These are phyloP conservation scores for Liodrosophila aerea DNA, from an alignment of 2,888 invertebrate genomes.

Conservation along the genomic window DNA sequence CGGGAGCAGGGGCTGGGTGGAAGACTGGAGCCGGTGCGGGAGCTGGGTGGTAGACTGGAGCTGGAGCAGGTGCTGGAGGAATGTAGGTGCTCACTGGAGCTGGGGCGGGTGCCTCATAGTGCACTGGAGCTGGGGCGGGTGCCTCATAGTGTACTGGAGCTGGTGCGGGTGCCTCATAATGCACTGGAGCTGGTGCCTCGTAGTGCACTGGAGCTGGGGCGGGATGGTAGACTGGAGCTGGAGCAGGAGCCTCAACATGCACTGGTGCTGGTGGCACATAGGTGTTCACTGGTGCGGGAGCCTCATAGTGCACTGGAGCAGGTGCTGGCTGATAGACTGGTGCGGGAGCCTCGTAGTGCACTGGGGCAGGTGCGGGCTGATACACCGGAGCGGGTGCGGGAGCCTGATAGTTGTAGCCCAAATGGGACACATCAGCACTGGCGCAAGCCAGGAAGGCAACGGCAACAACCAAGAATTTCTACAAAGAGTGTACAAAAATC, in stretches of 20 bases:
- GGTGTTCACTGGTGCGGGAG: slow-evolving; percentile 19
- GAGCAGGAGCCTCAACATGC: slow-evolving; percentile 8
- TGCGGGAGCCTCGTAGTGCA: slow-evolving; percentile 38
- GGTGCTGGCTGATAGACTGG: slow-evolving; percentile 26
- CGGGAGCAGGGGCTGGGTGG: slow-evolving; percentile 25
- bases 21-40: slow-evolving; percentile 34
- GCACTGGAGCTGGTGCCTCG: slow-evolving; percentile 32
- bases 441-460: slow-evolving; percentile 71
- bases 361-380: slow-evolving; percentile 28
- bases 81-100: slow-evolving; percentile 15
- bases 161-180: slow-evolving; percentile 28
- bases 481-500: background rate
- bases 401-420: slow-evolving; percentile 63
- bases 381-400: slow-evolving; percentile 37
- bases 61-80: slow-evolving; percentile 42
- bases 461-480: slow-evolving; percentile 75
- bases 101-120: slow-evolving; percentile 24
- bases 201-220: slow-evolving; percentile 35
- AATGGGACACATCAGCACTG: slow-evolving; percentile 74
- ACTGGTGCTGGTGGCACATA: slow-evolving; percentile 42
- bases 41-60: slow-evolving; percentile 21
- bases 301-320: slow-evolving; percentile 22
- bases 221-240: slow-evolving; percentile 35
- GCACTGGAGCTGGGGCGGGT: slow-evolving; percentile 34
- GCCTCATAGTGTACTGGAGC: slow-evolving; percentile 29